Evolutionary conservation across 2,888 invertebrate species (phyloP).

Genomic region (Caenorhabditis becei): DNA sequence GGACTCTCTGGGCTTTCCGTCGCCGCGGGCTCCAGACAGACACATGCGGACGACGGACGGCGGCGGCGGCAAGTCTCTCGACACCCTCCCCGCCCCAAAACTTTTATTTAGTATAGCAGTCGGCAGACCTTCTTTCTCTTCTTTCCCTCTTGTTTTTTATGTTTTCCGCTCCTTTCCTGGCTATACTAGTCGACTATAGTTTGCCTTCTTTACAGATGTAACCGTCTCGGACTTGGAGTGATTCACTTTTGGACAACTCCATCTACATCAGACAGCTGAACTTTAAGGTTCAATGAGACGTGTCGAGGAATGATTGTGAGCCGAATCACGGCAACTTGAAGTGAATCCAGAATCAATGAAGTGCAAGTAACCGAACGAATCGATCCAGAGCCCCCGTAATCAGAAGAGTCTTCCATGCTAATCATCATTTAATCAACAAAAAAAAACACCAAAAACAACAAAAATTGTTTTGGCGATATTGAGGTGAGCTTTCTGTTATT

Average conservation of each 20-base stretch:
- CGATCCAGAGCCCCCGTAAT: not conserved
- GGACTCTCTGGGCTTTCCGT: slow-evolving; percentile 6
- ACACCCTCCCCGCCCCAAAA: slow-evolving; percentile 25
- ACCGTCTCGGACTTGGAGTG: slow-evolving; percentile 19
- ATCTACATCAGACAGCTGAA: not conserved
- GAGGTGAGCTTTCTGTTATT: slow-evolving; percentile 35
- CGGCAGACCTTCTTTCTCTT: not conserved
- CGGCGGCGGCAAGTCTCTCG: slow-evolving; percentile 16
- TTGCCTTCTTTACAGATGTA: slow-evolving; percentile 44
- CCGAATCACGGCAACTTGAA: not conserved
- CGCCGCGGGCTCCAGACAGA: slow-evolving; percentile 18
- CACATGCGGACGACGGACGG: slow-evolving; percentile 22
- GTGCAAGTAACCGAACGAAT: not conserved
- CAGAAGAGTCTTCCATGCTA: slow-evolving; percentile 9
- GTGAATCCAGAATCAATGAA: not conserved
- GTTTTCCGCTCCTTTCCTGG: not conserved
- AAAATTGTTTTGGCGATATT: slow-evolving; percentile 55
- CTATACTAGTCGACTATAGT: not conserved
- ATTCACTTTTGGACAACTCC: slow-evolving; percentile 40
- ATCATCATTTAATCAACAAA: not conserved
- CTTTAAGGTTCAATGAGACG: not conserved
- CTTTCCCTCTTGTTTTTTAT: not conserved
- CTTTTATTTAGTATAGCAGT: slow-evolving; percentile 50
- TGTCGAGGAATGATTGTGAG: not conserved
- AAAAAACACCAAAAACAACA: slow-evolving; percentile 27